Conservation (phyloP, 2,888 invertebrate species). For the Cetonia aurata region DNA sequence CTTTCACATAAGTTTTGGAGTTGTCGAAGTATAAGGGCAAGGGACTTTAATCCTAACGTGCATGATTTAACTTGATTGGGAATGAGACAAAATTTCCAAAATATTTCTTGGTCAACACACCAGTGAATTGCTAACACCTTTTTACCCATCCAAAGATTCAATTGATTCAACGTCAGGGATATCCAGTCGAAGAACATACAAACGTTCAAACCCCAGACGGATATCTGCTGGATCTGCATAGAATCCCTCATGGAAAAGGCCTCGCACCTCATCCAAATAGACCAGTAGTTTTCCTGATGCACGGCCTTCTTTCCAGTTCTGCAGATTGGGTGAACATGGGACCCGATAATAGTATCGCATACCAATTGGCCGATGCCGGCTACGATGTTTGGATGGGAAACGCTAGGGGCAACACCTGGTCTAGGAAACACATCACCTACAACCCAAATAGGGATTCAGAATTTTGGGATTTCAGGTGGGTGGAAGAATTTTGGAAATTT, state of each 20-base stretch:
- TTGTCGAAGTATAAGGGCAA: no score
- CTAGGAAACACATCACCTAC: constrained; percentile 66
- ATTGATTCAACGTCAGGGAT: constrained; percentile 66
- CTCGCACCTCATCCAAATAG: constrained; percentile 50
- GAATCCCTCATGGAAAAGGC: constrained; percentile 72
- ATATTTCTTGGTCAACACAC: no score
- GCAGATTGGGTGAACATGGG: constrained; percentile 81
- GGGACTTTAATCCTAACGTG: no score
- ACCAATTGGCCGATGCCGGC: constrained; percentile 65
- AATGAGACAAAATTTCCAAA: no score
- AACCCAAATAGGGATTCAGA: constrained; percentile 55
- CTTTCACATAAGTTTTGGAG: no score
- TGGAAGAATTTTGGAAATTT: constrained; percentile 45
- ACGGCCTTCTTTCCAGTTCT: constrained; percentile 81
- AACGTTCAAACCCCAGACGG: constrained; percentile 78
- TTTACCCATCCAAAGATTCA: constrained; percentile 28
- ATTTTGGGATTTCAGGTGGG: constrained; percentile 66
- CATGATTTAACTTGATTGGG: no score
- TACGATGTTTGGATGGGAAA: constrained; percentile 74
- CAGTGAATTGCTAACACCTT: not conserved
- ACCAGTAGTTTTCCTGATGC: constrained; percentile 77
- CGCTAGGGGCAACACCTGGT: constrained; percentile 71
- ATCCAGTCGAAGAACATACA: constrained; percentile 73
- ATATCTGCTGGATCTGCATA: constrained; percentile 81
- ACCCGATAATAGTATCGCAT: constrained; percentile 69